Conservation (phyloP, 2,113 vertebrate species). For the Mus spicilegus region DNA sequence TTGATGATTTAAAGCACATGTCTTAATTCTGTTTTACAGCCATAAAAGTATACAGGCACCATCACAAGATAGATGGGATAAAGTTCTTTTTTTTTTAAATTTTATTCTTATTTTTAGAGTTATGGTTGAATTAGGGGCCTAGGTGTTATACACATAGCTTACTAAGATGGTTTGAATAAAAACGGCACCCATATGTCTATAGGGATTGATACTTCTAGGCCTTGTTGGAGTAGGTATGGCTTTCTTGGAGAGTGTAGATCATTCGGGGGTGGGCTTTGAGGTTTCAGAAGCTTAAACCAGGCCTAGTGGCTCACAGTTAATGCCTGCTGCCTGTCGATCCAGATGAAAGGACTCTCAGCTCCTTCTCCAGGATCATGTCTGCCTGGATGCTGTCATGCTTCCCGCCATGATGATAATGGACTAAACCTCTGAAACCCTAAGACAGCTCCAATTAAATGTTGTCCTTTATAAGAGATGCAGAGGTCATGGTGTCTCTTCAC, state of each 20-base stretch:
- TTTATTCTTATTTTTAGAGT: constrained; percentile 24
- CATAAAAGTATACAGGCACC: not conserved
- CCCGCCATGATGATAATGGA: not conserved
- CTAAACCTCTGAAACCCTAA: not conserved
- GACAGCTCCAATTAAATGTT: not conserved
- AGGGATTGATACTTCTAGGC: not conserved
- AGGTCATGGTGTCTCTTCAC: not conserved
- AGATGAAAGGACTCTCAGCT: not conserved
- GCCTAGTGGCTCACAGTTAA: not conserved
- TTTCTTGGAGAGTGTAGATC: not conserved
- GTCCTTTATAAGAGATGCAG: not conserved
- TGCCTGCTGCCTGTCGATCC: not conserved
- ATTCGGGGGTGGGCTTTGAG: not conserved
- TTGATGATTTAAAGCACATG: not conserved
- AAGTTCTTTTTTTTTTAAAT: constrained; percentile 17
- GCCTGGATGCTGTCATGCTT: not conserved
- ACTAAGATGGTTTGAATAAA: not conserved
- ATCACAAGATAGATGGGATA: not conserved
- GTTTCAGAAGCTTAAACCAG: not conserved
- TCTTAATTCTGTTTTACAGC: not conserved
- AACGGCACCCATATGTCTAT: not conserved
- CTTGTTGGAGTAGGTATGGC: not conserved
- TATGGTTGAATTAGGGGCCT: not conserved
- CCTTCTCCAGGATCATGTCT: not conserved
- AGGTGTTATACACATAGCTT: not conserved